Percentiles rank a stretch among this genome's conserved stretches.
Evolutionary conservation across 2,113 vertebrate species (phyloP).

Genomic region (Sprattus sprattus): DNA sequence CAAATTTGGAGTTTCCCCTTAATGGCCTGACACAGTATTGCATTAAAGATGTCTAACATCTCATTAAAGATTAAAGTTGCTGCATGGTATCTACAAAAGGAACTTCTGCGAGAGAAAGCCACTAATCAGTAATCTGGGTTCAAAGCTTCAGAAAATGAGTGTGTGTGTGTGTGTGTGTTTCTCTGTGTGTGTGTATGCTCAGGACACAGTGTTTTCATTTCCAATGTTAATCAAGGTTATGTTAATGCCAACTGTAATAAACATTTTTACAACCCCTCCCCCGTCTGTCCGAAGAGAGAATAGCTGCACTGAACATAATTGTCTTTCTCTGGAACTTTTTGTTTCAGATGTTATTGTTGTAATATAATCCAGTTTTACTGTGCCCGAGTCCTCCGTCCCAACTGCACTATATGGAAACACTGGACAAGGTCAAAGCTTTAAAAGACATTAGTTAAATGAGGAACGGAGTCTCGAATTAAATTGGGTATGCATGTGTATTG

Average conservation of each 20-base stretch:
- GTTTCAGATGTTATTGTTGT: slow-evolving; percentile 25
- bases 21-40: slow-evolving; percentile 31
- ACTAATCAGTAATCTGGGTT: slow-evolving; percentile 54
- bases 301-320: slow-evolving; percentile 27
- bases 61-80: slow-evolving; percentile 51
- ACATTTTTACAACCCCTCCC: slow-evolving; percentile 18
- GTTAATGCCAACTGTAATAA: slow-evolving; percentile 37
- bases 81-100: slow-evolving; percentile 45
- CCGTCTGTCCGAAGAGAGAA: slow-evolving; percentile 15
- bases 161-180: background rate
- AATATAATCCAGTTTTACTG: slow-evolving; percentile 28
- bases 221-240: slow-evolving; percentile 55
- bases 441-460: slow-evolving; percentile 6
- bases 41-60: slow-evolving; percentile 44
- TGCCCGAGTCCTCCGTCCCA: slow-evolving; percentile 16
- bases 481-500: background rate
- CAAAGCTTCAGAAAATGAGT: slow-evolving; percentile 53
- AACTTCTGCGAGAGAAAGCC: slow-evolving; percentile 36
- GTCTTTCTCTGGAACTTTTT: slow-evolving; percentile 13
- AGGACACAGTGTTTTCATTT: slow-evolving; percentile 41
- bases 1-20: slow-evolving; percentile 19
- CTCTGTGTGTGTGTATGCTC: background rate
- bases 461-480: background rate
- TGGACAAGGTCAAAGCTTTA: background rate
- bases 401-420: background rate